Base-by-base conservation (phyloP, 2,113 vertebrate genomes). In the Colius striatus region DNA sequence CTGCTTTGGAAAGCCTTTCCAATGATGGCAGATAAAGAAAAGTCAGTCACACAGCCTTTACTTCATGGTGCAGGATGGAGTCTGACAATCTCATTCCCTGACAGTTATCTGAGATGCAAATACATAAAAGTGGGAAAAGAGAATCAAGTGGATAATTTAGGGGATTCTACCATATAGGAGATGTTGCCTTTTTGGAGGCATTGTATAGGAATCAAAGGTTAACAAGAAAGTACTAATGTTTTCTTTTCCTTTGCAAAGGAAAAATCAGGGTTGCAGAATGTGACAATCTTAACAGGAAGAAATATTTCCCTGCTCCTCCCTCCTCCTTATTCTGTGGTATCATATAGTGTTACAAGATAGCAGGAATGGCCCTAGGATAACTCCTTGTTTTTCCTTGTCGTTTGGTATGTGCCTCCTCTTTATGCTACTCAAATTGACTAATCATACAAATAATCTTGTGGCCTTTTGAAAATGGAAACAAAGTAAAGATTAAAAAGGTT, bases 401-500 rank as follows among this genome's bases (percentile, higher is more conserved):
- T 85, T 72, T 85, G n/a, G 19, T 54, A 15, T 16, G 23, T 60
- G 54, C 51, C 65, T 62, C 38, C 50, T 92, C 91, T 95, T 96
- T 97, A 86, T 91, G 94, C 92, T 94, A 48, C 62, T 84, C 73
- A 54, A 78, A 82, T 67, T 80, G 77, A 91, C 91, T 95, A 96
- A 94, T 96, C 89, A 84, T 66, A 89, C 89, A 97, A 96, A 95
- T 87, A 94, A 95, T 88, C 95, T 92, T 53, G 41, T 96, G 96
- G 93, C 95, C 96, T 97, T 97, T 97, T 65, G 76, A 90, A 97
- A 96, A 84, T 13, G 60, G 96, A 95, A 96, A 94, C 94, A 96
- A 82, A 96, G 87, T 93, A 95, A 96, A 96, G 73, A 90, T 93
- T 84, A 94, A 95, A 96, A 97, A 96, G 95, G 95, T 97, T 98